Percentiles rank a stretch among this genome's conserved stretches.
Conservation (phyloP, 2,113 vertebrate species). For the Zosterops lateralis region DNA sequence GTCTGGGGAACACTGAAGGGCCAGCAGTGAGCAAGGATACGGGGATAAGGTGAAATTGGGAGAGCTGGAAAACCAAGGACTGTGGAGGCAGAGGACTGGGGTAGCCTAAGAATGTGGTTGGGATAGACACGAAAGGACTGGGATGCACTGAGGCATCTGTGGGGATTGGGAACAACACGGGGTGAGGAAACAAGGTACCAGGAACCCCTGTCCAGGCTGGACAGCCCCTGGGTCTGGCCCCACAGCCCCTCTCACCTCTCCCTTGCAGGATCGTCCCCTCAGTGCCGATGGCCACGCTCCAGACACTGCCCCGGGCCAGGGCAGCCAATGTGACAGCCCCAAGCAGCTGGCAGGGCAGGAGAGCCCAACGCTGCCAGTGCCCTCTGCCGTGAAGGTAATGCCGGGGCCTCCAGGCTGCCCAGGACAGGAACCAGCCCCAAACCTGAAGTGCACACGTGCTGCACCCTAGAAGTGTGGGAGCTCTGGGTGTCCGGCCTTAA, state of each 20-base stretch:
- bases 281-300: slow-evolving; percentile 65
- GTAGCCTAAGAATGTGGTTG: neutral
- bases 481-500: neutral
- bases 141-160: neutral
- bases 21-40: neutral
- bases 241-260: neutral
- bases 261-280: slow-evolving; percentile 70
- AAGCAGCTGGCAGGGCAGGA: slow-evolving; percentile 71
- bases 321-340: slow-evolving; percentile 73
- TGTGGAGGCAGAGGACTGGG: neutral
- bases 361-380: slow-evolving; percentile 68
- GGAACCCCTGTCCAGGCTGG: neutral
- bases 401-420: neutral
- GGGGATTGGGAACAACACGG: no score
- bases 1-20: neutral
- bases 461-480: neutral
- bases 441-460: fast-evolving
- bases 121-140: neutral
- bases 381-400: slow-evolving; percentile 87
- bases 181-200: no score
- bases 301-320: slow-evolving; percentile 20
- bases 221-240: neutral
- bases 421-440: fast-evolving
- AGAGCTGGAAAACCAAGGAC: neutral
- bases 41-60: neutral